Evolutionary conservation across 2,888 invertebrate species (phyloP).

Genomic region (Tholera decimalis): DNA sequence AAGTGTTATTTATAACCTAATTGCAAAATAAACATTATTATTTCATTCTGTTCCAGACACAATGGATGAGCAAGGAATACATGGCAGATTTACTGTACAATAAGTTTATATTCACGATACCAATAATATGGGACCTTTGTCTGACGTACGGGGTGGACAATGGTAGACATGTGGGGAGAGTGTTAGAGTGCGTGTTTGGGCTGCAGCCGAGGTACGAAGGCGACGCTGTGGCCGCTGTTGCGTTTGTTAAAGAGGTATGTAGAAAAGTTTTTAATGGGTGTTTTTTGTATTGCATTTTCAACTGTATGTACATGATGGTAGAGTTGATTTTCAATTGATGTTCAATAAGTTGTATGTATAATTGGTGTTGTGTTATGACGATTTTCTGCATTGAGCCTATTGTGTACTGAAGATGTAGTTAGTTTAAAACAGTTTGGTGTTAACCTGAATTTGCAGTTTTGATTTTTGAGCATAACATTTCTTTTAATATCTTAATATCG

Average conservation of each 20-base stretch:
- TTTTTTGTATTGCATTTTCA: neutral
- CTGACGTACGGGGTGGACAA: slow-evolving; percentile 94
- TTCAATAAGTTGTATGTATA: too few relatives aligned
- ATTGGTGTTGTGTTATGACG: too few relatives aligned
- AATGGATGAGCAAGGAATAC: slow-evolving; percentile 92
- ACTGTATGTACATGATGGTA: too few relatives aligned
- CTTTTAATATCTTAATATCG: too few relatives aligned
- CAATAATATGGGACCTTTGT: slow-evolving; percentile 95
- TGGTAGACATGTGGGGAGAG: slow-evolving; percentile 90
- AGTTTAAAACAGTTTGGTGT: too few relatives aligned
- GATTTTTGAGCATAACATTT: too few relatives aligned
- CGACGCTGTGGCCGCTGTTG: slow-evolving; percentile 90
- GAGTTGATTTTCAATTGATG: too few relatives aligned
- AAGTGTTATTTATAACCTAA: too few relatives aligned
- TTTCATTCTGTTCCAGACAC: slow-evolving; percentile 78
- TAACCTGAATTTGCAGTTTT: too few relatives aligned
- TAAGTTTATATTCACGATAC: slow-evolving; percentile 96
- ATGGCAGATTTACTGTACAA: slow-evolving; percentile 94
- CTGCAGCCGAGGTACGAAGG: slow-evolving; percentile 93
- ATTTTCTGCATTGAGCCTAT: too few relatives aligned
- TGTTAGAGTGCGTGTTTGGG: slow-evolving; percentile 93
- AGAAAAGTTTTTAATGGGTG: neutral
- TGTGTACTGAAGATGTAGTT: too few relatives aligned
- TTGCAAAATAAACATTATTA: too few relatives aligned
- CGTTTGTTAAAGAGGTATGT: slow-evolving; percentile 89